Evolutionary conservation across 23 tunicate genomes (phyloP).

Genomic region (Styela plicata): DNA sequence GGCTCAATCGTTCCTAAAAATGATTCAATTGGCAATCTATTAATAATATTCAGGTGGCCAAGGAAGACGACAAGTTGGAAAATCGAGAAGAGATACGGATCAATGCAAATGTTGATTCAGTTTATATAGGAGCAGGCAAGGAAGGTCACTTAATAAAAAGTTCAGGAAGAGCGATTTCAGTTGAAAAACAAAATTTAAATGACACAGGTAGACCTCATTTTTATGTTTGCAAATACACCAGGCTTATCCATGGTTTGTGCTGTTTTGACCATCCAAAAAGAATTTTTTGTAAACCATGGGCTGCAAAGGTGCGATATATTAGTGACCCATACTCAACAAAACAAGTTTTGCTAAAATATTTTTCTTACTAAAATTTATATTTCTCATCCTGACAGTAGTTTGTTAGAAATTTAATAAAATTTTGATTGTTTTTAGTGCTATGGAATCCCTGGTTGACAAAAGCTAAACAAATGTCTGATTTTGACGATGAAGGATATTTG

Average conservation of each 20-base stretch:
- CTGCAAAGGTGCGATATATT: neutral
- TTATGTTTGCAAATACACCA: no score
- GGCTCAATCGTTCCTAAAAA: neutral
- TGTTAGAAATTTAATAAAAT: neutral
- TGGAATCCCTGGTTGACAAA: constrained; percentile 98
- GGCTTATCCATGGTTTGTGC: no score
- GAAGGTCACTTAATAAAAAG: constrained; percentile 43
- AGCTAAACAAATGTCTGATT: constrained; percentile 91
- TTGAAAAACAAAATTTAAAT: constrained; percentile 58
- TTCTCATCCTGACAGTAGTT: neutral
- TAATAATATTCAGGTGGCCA: constrained; percentile 49
- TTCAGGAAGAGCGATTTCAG: constrained; percentile 10
- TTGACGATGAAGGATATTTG: constrained; percentile 79
- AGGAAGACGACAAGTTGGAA: constrained; percentile 36
- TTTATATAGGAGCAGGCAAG: constrained; percentile 48
- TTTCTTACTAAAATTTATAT: neutral
- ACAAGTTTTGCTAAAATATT: neutral
- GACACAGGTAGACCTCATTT: no score
- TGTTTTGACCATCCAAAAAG: neutral
- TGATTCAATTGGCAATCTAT: no score
- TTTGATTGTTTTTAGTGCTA: constrained; percentile 41
- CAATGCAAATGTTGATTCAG: constrained; percentile 52
- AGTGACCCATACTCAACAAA: no score
- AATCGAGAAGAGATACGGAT: constrained; percentile 32
- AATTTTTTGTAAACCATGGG: neutral